Evolutionary conservation across 2,888 invertebrate species (phyloP).

Genomic region (Drepana falcataria): DNA sequence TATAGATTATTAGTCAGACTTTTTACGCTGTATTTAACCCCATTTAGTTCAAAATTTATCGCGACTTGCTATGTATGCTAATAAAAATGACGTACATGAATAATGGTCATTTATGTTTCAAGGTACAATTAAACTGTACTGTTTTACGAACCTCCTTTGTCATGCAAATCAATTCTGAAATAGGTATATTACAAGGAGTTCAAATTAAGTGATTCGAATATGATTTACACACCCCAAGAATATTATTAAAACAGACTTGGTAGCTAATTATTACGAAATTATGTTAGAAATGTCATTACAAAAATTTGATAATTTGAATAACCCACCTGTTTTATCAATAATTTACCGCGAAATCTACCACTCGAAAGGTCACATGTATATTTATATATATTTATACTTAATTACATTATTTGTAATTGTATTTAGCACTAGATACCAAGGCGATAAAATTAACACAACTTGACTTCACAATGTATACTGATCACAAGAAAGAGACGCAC

Average conservation of each 20-base stretch:
- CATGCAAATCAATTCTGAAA: too few relatives aligned
- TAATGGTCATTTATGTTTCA: neutral
- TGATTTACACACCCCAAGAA: too few relatives aligned
- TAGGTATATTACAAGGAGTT: too few relatives aligned
- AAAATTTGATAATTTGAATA: constrained; percentile 3
- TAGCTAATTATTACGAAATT: too few relatives aligned
- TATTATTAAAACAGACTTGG: too few relatives aligned
- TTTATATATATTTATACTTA: constrained; percentile 21
- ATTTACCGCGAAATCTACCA: constrained; percentile 13
- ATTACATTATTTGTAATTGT: constrained; percentile 29
- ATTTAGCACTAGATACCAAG: constrained; percentile 21
- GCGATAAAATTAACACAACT: constrained; percentile 17
- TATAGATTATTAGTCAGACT: too few relatives aligned
- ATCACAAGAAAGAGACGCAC: neutral
- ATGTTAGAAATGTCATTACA: neutral
- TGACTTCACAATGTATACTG: constrained; percentile 10
- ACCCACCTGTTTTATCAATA: constrained; percentile 25
- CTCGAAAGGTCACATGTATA: constrained; percentile 21
- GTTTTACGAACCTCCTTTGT: too few relatives aligned
- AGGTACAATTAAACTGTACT: neutral
- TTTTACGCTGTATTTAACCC: too few relatives aligned
- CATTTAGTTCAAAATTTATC: too few relatives aligned
- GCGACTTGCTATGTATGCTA: neutral
- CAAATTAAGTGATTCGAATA: too few relatives aligned
- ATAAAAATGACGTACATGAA: neutral